These are phyloP conservation scores for Castor canadensis DNA, from an alignment of 2,113 vertebrate species.

Conservation along the genomic window DNA sequence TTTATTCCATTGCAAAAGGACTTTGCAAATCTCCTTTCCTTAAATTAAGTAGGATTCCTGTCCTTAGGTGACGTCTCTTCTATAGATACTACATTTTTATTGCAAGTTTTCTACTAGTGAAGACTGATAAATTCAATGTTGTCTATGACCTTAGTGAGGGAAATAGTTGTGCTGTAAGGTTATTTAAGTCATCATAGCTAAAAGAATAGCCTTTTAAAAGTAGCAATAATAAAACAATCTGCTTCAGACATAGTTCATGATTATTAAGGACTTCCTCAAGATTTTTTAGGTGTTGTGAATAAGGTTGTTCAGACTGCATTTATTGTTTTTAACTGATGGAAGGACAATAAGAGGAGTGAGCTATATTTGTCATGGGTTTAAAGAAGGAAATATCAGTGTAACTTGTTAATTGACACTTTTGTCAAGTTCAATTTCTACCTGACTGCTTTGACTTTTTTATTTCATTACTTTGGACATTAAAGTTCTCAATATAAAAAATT, in stretches of 20 bases:
- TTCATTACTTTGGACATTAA: constrained; percentile 62
- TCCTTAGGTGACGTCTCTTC: constrained; percentile 23
- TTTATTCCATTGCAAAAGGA: constrained; percentile 15
- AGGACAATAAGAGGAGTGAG: constrained; percentile 36
- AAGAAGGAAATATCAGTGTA: constrained; percentile 58
- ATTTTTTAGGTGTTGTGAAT: constrained; percentile 41
- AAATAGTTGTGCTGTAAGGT: constrained; percentile 29
- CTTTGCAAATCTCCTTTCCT: constrained; percentile 7
- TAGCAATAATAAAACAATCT: constrained; percentile 30
- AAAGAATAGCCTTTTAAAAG: constrained; percentile 58
- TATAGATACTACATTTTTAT: background rate
- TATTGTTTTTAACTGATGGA: constrained; percentile 23
- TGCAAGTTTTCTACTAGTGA: constrained; percentile 32
- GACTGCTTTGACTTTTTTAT: constrained; percentile 54
- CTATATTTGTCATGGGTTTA: constrained; percentile 55
- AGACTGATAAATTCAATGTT: constrained; percentile 35
- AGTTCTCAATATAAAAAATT: constrained; percentile 54
- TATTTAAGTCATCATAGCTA: constrained; percentile 39
- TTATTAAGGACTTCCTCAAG: constrained; percentile 54
- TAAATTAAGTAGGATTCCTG: background rate
- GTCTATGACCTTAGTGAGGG: constrained; percentile 13
- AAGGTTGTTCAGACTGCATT: constrained; percentile 38
- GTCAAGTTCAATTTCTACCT: constrained; percentile 67
- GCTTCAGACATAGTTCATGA: background rate
- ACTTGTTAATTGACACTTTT: constrained; percentile 67